Evolutionary conservation across 1,140 invertebrate genomes (phyloP).

Genomic region (Drosophila sp.): DNA sequence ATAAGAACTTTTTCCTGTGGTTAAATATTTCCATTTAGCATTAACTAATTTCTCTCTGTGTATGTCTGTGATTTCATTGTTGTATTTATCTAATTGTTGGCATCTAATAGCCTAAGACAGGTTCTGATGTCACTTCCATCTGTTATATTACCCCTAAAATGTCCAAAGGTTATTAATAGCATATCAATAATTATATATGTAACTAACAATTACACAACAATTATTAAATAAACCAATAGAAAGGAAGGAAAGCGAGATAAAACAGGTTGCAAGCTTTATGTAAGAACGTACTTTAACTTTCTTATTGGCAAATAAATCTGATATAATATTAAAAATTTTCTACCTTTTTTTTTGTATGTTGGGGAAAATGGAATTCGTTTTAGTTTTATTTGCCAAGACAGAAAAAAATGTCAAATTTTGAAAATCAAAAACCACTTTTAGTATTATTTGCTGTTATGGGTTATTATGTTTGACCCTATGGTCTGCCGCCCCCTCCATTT

Average conservation of each 20-base stretch:
- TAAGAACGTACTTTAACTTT: no score
- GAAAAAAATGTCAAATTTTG: no score
- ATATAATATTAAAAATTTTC: no score
- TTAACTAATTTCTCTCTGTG: neutral
- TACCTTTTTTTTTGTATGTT: no score
- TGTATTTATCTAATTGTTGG: neutral
- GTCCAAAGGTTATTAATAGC: neutral
- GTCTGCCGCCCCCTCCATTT: neutral
- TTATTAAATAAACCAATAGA: neutral
- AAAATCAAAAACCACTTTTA: no score
- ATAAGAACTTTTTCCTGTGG: no score
- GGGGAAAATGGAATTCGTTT: no score
- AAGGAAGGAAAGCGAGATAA: neutral
- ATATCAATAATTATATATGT: neutral
- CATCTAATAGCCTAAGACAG: conserved; percentile 1
- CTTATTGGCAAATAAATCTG: no score
- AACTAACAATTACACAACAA: neutral
- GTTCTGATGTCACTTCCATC: conserved; percentile 4
- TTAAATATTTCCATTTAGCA: no score
- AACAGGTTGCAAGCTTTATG: neutral
- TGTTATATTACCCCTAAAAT: neutral
- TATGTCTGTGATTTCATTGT: conserved; percentile 15
- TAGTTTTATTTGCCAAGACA: no score
- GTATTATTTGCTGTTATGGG: no score
- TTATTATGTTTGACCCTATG: no score